Evolutionary conservation across 2,797 vertebrate species (phyloP).

Genomic region (Anguilla obscura): DNA sequence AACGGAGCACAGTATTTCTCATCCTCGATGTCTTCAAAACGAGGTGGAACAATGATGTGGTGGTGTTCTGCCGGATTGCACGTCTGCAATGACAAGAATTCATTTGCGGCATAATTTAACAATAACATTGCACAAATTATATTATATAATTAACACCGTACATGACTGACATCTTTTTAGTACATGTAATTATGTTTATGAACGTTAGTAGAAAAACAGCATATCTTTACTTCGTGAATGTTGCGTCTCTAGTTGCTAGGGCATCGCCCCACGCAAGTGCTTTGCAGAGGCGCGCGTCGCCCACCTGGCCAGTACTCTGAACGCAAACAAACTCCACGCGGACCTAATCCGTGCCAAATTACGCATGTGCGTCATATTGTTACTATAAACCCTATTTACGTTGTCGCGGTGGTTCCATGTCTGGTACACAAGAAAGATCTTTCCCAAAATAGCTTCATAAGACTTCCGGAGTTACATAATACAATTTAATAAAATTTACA

Average conservation of each 20-base stretch:
- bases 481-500: neutral
- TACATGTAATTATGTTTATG: neutral
- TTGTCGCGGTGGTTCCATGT: conserved; percentile 5
- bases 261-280: neutral
- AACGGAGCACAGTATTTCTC: conserved; percentile 31
- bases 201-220: neutral
- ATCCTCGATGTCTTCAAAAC: conserved; percentile 31
- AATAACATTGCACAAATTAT: neutral
- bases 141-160: neutral
- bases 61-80: conserved; percentile 19
- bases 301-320: neutral
- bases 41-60: conserved; percentile 31
- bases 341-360: conserved; percentile 24
- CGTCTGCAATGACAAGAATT: conserved; percentile 6
- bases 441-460: neutral
- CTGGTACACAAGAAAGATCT: neutral
- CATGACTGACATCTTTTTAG: neutral
- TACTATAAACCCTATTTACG: conserved; percentile 24
- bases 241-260: neutral
- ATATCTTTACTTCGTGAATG: neutral
- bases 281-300: neutral
- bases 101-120: neutral
- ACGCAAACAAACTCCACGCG: conserved; percentile 34
- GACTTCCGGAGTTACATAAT: conserved; percentile 21
- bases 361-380: conserved; percentile 39